Conservation (phyloP, 2,888 invertebrate species). For the Drosophila demipolita region DNA sequence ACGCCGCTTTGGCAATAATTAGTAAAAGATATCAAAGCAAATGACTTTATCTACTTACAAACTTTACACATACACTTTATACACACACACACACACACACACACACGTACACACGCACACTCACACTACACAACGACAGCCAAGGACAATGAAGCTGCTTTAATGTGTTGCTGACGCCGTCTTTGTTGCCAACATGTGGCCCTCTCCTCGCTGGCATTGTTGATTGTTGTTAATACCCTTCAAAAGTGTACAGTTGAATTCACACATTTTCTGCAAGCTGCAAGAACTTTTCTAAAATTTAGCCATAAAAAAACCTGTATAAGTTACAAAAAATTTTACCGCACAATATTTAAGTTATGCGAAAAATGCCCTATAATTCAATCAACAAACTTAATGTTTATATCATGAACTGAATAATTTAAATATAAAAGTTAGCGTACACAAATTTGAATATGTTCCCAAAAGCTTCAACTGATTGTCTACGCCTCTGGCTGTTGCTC, state of each 20-base stretch:
- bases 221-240: slow-evolving; percentile 40
- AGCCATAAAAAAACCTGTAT: not conserved
- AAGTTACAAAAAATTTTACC: not conserved
- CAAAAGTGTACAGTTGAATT: not conserved
- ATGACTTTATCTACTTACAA: slow-evolving; percentile 79
- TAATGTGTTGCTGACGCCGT: slow-evolving; percentile 64
- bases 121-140: slow-evolving; percentile 17
- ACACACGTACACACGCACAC: slow-evolving; percentile 17
- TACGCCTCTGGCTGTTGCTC: slow-evolving; percentile 34
- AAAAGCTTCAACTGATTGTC: slow-evolving; percentile 11
- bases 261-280: not conserved
- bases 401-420: not conserved
- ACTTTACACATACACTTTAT: slow-evolving; percentile 55
- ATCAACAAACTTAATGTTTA: not conserved
- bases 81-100: slow-evolving; percentile 37
- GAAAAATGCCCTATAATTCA: not conserved
- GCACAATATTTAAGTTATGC: not conserved
- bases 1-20: slow-evolving; percentile 74
- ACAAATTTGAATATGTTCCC: slow-evolving; percentile 19
- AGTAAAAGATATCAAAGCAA: slow-evolving; percentile 80
- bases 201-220: slow-evolving; percentile 23
- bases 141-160: slow-evolving; percentile 71
- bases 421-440: slow-evolving; percentile 35
- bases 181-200: slow-evolving; percentile 30
- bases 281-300: not conserved